Conservation (phyloP, 30 jellyfish, hydroid and myxozoan species). For the Aurelia sp. region DNA sequence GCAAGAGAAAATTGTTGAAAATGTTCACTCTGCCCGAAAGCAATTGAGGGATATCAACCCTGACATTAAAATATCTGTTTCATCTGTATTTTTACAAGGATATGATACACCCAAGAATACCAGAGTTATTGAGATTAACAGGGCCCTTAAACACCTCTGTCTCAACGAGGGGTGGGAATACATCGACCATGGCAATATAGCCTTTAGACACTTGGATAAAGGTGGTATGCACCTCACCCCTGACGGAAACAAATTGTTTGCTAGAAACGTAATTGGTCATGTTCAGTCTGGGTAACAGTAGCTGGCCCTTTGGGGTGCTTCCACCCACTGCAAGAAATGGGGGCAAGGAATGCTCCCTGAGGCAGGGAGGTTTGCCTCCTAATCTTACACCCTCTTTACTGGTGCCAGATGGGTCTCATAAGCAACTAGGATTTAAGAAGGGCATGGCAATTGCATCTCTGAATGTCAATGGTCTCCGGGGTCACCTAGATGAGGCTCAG, state of each 20-base stretch:
- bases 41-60: not conserved
- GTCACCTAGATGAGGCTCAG: no score
- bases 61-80: not conserved
- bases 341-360: no score
- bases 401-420: no score
- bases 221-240: slow-evolving; percentile 1
- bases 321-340: no score
- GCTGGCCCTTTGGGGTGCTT: no score
- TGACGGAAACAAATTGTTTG: not conserved
- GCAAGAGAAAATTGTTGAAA: slow-evolving; percentile 5
- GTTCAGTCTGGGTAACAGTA: slow-evolving; percentile 22
- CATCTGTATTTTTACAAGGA: not conserved
- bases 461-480: no score
- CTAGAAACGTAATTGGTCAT: not conserved
- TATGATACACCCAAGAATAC: not conserved
- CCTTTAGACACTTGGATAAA: no score
- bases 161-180: not conserved
- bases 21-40: not conserved
- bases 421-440: no score
- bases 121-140: no score
- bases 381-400: no score
- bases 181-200: slow-evolving; percentile 12
- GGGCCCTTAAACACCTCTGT: not conserved
- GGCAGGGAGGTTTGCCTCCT: no score
- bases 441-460: no score